These are phyloP conservation scores for Chiloscyllium plagiosum DNA, from an alignment of 2,113 vertebrate genomes.

Conservation along the genomic window DNA sequence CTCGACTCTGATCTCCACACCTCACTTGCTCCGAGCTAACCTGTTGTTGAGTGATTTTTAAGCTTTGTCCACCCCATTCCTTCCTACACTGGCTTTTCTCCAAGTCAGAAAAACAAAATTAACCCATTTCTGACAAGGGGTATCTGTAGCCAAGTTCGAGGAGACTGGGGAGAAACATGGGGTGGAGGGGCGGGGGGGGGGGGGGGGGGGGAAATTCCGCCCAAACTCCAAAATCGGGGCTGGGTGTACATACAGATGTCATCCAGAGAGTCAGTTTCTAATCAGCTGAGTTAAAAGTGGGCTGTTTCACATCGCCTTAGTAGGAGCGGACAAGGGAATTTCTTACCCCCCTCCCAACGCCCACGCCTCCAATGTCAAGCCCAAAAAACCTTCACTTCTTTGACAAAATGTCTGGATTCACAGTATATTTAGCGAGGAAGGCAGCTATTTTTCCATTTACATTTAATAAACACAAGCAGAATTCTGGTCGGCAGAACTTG, in stretches of 20 bases:
- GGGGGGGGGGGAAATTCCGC: not conserved
- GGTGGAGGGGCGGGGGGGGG: not conserved
- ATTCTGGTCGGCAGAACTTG: not conserved
- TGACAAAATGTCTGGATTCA: constrained; percentile 34
- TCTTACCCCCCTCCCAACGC: not conserved
- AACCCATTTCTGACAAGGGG: too few species aligned
- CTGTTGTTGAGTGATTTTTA: too few species aligned
- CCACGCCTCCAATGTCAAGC: not conserved
- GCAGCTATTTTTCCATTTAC: too few species aligned
- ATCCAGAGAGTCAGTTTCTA: not conserved
- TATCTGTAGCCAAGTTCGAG: not conserved
- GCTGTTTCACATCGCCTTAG: not conserved
- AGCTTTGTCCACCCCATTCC: too few species aligned
- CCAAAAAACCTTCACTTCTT: not conserved
- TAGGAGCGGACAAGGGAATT: too few species aligned
- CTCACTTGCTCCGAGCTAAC: too few species aligned
- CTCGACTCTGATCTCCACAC: too few species aligned
- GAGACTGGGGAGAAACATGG: not conserved
- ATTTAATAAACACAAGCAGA: too few species aligned
- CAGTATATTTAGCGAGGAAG: not conserved
- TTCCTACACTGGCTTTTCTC: too few species aligned
- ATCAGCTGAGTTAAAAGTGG: not conserved
- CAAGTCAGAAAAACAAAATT: too few species aligned
- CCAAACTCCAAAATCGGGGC: too few species aligned
- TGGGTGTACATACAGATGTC: not conserved